These are phyloP conservation scores for Eueides isabella DNA, from an alignment of 1,140 invertebrate genomes.

Conservation along the genomic window DNA sequence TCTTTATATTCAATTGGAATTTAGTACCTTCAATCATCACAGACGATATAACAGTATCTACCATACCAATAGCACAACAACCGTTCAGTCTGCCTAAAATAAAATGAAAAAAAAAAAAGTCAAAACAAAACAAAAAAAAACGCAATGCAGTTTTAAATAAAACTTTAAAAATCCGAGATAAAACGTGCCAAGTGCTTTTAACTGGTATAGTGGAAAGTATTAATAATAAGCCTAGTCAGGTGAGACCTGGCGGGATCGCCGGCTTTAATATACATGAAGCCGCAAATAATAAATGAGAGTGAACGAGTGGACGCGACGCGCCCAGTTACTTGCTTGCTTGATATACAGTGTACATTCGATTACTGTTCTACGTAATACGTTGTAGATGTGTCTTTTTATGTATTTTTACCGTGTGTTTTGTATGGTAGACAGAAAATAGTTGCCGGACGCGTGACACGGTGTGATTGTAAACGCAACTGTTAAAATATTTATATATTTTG, in stretches of 20 bases:
- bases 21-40: not conserved
- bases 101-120: not conserved
- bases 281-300: slow-evolving; percentile 63
- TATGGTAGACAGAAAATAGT: no score
- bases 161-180: slow-evolving; percentile 23
- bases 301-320: slow-evolving; percentile 34
- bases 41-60: no score
- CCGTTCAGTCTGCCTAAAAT: not conserved
- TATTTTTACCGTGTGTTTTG: not conserved
- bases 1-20: no score
- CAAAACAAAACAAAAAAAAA: slow-evolving; percentile 10
- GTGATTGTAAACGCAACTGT: no score
- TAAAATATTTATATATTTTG: no score
- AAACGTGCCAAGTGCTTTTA: slow-evolving; percentile 27
- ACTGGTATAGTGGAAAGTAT: slow-evolving; percentile 45
- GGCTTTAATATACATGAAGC: slow-evolving; percentile 64
- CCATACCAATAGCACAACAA: not conserved
- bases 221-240: slow-evolving; percentile 48
- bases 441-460: no score
- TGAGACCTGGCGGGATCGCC: slow-evolving; percentile 46
- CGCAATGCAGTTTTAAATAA: slow-evolving; percentile 20
- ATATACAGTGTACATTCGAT: slow-evolving; percentile 1
- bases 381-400: not conserved
- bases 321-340: not conserved
- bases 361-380: not conserved